A percentile compares a stretch with the other conserved stretches of the same genome.
Conservation (phyloP, 1,140 invertebrate species). For the Phocides pigmalion region DNA sequence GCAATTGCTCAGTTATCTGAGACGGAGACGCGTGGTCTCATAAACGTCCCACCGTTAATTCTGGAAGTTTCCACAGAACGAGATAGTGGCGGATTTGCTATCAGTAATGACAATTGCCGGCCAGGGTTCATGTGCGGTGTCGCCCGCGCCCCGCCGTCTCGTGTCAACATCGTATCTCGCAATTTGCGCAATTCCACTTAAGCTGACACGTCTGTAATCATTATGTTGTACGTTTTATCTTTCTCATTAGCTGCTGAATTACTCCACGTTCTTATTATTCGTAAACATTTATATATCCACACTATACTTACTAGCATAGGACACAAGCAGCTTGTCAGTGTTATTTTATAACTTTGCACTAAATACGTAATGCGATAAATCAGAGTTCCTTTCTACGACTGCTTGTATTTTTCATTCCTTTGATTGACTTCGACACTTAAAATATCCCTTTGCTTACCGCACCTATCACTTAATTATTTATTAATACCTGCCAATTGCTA, state of each 20-base stretch:
- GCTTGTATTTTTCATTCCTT: too few species aligned
- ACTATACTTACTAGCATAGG: too few species aligned
- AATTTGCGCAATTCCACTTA: conserved; percentile 10
- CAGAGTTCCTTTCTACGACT: too few species aligned
- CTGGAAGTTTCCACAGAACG: conserved; percentile 23
- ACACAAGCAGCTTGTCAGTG: too few species aligned
- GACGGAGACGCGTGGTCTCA: conserved; percentile 3
- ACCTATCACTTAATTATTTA: too few species aligned
- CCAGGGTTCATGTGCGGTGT: conserved; percentile 22
- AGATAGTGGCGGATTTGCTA: conserved; percentile 27
- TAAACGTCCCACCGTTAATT: conserved; percentile 8
- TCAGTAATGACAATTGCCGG: conserved; percentile 19
- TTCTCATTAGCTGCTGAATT: not conserved
- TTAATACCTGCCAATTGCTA: too few species aligned
- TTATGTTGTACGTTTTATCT: not conserved
- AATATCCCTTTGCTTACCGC: too few species aligned
- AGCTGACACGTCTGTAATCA: not conserved
- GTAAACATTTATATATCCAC: too few species aligned
- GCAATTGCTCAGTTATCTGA: conserved; percentile 7
- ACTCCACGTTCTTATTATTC: not conserved
- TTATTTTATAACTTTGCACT: not conserved
- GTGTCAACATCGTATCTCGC: not conserved
- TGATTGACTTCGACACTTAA: too few species aligned
- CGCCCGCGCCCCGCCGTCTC: conserved; percentile 2
- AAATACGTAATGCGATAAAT: too few species aligned